Base-by-base conservation (phyloP, 2,797 vertebrate genomes). In the Eurystomus glaucurus region DNA sequence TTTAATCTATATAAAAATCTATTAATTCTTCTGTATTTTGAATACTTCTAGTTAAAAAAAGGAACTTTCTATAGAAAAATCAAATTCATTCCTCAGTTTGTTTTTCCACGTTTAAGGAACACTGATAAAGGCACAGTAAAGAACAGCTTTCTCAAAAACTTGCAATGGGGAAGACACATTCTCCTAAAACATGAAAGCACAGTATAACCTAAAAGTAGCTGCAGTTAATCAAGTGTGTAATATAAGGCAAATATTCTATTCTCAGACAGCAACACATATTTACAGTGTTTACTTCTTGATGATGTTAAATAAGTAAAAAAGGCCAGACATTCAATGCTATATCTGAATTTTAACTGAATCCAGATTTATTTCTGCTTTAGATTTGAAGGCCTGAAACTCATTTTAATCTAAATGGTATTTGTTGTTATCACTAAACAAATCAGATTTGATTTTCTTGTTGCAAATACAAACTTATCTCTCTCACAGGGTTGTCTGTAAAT, bases 361-460 rank as follows among this genome's bases (percentile, higher is more conserved):
- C 31, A 92, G 57, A 82, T 55, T 35, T 88, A 86, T 81, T 93
- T 84, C 76, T 90, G 19, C 14, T 91, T 94, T 69, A 79, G 28
- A 58, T 54, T 39, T 84, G 79, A 75, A 81, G 25, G 25, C 12
- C 18, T 62, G 58, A 81, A 94, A 82, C 70, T 96, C 14, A 85
- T 95, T 96, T 96, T 65, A 65, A 66, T 90, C 69, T 64, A 96
- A 95, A 55, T 69, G 16, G 26, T 79, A 86, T 87, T 94, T 91
- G 64, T 71, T 39, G 74, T 69, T 85, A 88, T 43, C 92, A 71
- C 29, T 93, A 91, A 93, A 81, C n/a, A 96, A 96, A 95, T 94
- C 62, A 39, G 74, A 88, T 50, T 89, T 68, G 1, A 85, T 96
- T 92, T 96, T 92, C 35, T 86, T 48, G 43, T 57, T 89, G 21